These are phyloP conservation scores for Dicyrtoma fusca DNA, from an alignment of 2,888 invertebrate species.

Conservation along the genomic window DNA sequence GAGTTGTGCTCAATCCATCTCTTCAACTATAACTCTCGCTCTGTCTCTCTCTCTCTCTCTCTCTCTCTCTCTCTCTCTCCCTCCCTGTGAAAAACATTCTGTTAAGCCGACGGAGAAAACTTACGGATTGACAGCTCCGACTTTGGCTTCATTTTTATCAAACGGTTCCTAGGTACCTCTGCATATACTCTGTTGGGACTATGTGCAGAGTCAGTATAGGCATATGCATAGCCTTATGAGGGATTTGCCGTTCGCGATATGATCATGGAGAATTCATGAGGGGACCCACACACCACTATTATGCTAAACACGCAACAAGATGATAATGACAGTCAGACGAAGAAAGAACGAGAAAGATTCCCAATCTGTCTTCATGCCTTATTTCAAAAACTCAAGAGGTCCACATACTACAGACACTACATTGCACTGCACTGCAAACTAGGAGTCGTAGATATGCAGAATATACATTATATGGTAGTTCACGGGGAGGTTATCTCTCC, in stretches of 20 bases:
- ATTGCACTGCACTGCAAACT: too few species aligned
- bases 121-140: conserved; percentile 27
- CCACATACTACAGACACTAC: too few species aligned
- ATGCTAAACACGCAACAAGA: conserved; percentile 35
- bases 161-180: background rate
- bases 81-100: too few species aligned
- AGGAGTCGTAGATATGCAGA: too few species aligned
- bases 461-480: too few species aligned
- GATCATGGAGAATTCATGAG: conserved; percentile 31
- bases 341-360: conserved; percentile 21
- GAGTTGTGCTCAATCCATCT: too few species aligned
- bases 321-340: conserved; percentile 28
- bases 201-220: background rate
- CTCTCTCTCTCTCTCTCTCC: too few species aligned
- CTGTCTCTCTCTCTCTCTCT: background rate
- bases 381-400: too few species aligned
- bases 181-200: background rate
- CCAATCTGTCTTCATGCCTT: conserved; percentile 18
- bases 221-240: conserved; percentile 21
- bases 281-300: conserved; percentile 30
- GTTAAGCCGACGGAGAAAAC: conserved; percentile 16
- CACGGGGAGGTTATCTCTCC: too few species aligned
- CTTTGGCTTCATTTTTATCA: background rate
- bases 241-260: conserved; percentile 24
- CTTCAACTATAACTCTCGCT: background rate